Base-by-base conservation (phyloP, 2,888 invertebrate genomes). In the Polydrusus pterygomalis region DNA sequence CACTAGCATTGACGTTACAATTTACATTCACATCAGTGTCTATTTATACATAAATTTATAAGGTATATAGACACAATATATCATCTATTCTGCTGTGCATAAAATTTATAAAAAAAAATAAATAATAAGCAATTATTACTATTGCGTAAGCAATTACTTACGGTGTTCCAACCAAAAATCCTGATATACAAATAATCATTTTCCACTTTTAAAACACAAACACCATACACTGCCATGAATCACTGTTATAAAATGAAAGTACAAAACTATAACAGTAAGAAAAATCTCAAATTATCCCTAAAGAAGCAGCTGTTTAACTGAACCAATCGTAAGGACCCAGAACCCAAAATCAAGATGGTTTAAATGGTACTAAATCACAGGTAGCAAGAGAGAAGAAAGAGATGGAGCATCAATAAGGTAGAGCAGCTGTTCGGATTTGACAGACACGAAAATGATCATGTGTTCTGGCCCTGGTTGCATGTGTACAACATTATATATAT, bases 101-200 rank as follows among this genome's bases (percentile, higher is more conserved):
- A 8, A 54, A 5, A 11, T 38, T 13, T 15, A 25, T 9, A 40
- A 18, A 63, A 18, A 18, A 63, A n/a, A 43, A 45, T 47, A 43
- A 9, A n/a, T n/a, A n/a, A n/a, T n/a, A n/a, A n/a, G n/a, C 17
- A 34, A n/a, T 58, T 7, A 56, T 45, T 54, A 51, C n/a, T n/a
- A 40, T 47, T 17, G 15, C 30, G 54, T 68, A 17, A 85, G 85
- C 45, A 75, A 80, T 65, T 54, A 79, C 80, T 83, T 85, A 89
- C 90, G 89, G 65, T 34, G 63, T 90, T 88, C 89, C 90, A 86
- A 88, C 89, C 86, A 89, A 88, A 88, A 91, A 91, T 87, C 91
- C 91, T 70, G 91, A 91, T 84, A 91, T 90, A 84, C 91, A 91
- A 85, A 91, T 90, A 83, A 91, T 89, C 91, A 91, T 91, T 77